Percentiles rank a stretch among this genome's conserved stretches.
phyloP scores from a whole-genome alignment of 2,888 invertebrate species.

The Lycia hirtaria region DNA sequence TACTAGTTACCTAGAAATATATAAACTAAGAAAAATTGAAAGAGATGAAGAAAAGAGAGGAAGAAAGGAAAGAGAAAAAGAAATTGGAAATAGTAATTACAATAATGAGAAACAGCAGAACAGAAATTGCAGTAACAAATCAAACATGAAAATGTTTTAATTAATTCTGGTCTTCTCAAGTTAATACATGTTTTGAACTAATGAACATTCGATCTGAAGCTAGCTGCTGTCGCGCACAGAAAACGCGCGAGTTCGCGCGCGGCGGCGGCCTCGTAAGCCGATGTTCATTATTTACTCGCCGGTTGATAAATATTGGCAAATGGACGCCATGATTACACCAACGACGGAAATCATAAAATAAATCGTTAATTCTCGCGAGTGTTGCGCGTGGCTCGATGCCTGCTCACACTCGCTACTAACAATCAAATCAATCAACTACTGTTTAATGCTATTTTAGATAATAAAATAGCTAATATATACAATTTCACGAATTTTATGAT shows the following conservation, averaged over 20 bases:
- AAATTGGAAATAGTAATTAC: too few relatives aligned
- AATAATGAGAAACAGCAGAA: too few relatives aligned
- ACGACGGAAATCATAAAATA: slow-evolving; percentile 27
- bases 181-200: not conserved
- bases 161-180: not conserved
- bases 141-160: too few relatives aligned
- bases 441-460: too few relatives aligned
- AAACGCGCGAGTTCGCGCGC: not conserved
- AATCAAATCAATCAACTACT: not conserved
- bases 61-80: too few relatives aligned
- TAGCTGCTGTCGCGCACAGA: not conserved
- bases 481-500: too few relatives aligned
- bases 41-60: not conserved
- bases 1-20: too few relatives aligned
- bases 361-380: slow-evolving; percentile 16
- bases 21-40: too few relatives aligned
- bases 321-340: slow-evolving; percentile 25
- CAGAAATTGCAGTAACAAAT: too few relatives aligned
- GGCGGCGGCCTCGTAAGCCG: not conserved
- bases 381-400: not conserved
- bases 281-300: slow-evolving; percentile 20
- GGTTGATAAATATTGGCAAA: slow-evolving; percentile 32
- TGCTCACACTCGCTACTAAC: not conserved
- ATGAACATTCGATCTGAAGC: not conserved
- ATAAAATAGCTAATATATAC: too few relatives aligned